Evolutionary conservation across 2,113 vertebrate species (phyloP).

Genomic region (Entelurus aequoreus): DNA sequence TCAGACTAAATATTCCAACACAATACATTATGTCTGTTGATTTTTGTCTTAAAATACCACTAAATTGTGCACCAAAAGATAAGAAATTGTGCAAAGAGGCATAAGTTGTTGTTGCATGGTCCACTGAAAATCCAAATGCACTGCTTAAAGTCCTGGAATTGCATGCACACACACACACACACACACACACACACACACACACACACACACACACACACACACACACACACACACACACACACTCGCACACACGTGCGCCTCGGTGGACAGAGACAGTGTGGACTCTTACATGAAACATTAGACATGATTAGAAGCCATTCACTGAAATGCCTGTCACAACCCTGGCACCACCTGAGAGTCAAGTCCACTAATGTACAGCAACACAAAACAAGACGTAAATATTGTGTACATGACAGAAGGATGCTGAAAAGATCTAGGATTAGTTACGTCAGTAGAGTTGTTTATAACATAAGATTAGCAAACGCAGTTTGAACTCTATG

Average conservation of each 20-base stretch:
- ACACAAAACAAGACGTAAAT: conserved; percentile 4
- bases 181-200: conserved; percentile 14
- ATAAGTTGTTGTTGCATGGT: conserved; percentile 45
- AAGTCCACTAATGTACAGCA: conserved; percentile 3
- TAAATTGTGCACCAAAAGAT: conserved; percentile 61
- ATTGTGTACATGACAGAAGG: conserved; percentile 10
- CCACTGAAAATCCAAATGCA: conserved; percentile 51
- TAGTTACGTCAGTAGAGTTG: not conserved
- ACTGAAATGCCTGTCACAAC: conserved; percentile 37
- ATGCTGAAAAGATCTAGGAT: not conserved
- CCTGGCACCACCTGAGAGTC: conserved; percentile 10
- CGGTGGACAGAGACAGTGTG: conserved; percentile 43
- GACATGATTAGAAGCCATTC: conserved; percentile 61
- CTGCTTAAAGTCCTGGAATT: conserved; percentile 34
- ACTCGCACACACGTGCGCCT: conserved; percentile 15
- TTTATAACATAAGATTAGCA: not conserved
- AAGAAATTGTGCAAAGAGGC: conserved; percentile 62
- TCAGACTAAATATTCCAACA: conserved; percentile 62
- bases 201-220: conserved; percentile 21
- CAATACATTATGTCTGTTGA: conserved; percentile 64
- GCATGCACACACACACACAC: conserved; percentile 15
- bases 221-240: conserved; percentile 21
- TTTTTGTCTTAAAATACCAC: conserved; percentile 74
- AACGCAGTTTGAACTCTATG: no score
- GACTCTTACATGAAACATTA: conserved; percentile 64